Conservation (phyloP, 1,140 invertebrate genomes). For the Choristoneura fumiferana region DNA sequence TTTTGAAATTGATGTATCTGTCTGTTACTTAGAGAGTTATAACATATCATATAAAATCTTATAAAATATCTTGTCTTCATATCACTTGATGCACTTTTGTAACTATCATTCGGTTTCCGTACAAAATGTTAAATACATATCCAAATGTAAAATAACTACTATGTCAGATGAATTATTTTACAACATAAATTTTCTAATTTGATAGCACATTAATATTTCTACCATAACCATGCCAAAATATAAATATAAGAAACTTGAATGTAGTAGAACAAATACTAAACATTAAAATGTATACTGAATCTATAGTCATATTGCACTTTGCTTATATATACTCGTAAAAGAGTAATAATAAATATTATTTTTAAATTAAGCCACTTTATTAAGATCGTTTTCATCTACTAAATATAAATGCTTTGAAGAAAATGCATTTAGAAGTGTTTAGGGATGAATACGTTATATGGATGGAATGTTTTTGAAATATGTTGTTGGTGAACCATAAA, state of each 20-base stretch:
- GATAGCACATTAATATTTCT: neutral
- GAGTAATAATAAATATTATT: neutral
- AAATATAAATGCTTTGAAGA: too few species aligned
- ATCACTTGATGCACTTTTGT: constrained; percentile 7
- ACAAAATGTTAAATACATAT: neutral
- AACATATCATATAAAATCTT: constrained; percentile 6
- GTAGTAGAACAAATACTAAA: constrained; percentile 1
- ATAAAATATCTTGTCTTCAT: constrained; percentile 7
- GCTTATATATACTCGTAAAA: neutral
- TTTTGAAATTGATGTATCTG: constrained; percentile 4
- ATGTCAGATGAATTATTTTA: neutral
- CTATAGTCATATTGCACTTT: constrained; percentile 1
- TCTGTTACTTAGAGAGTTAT: neutral
- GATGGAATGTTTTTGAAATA: too few species aligned
- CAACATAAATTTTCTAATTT: neutral
- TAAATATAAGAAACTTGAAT: constrained; percentile 1
- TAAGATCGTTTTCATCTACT: constrained; percentile 14
- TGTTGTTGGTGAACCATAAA: too few species aligned
- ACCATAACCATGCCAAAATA: constrained; percentile 13
- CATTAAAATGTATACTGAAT: constrained; percentile 4
- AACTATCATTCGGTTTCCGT: neutral
- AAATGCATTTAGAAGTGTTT: too few species aligned
- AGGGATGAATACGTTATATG: too few species aligned
- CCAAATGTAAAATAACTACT: neutral
- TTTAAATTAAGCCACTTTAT: neutral